phyloP scores from a whole-genome alignment of 1,140 invertebrate genomes.

The Neodiprion virginianus region DNA sequence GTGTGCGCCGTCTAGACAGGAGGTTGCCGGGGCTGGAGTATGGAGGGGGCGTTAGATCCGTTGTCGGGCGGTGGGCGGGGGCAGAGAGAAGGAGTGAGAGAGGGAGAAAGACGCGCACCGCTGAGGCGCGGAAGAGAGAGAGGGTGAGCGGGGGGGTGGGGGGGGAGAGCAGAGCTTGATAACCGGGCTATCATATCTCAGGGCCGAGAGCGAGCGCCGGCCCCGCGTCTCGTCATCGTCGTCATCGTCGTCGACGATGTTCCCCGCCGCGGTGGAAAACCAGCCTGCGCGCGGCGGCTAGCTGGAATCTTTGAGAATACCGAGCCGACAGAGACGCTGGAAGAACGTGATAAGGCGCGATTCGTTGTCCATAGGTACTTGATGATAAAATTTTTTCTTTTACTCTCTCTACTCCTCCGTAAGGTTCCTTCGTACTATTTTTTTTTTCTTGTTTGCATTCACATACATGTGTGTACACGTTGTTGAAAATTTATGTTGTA shows the following conservation, averaged over 20 bases:
- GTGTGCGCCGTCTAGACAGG: slow-evolving; percentile 53
- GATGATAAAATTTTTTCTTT: neutral
- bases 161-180: slow-evolving; percentile 37
- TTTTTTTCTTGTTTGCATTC: too few relatives aligned
- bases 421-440: too few relatives aligned
- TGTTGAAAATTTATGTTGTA: too few relatives aligned
- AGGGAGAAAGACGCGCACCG: slow-evolving; percentile 17
- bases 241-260: neutral
- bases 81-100: slow-evolving; percentile 24
- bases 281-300: neutral
- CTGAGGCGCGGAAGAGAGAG: slow-evolving; percentile 23
- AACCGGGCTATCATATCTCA: slow-evolving; percentile 54
- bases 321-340: slow-evolving; percentile 1
- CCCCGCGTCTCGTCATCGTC: slow-evolving; percentile 20
- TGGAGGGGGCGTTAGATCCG: slow-evolving; percentile 6
- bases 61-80: slow-evolving; percentile 33
- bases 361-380: too few relatives aligned
- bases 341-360: neutral
- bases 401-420: too few relatives aligned
- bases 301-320: neutral
- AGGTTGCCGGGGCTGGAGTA: slow-evolving; percentile 43
- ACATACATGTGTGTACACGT: too few relatives aligned
- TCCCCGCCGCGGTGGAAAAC: slow-evolving; percentile 9
- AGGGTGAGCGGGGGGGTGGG: slow-evolving; percentile 23
- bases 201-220: slow-evolving; percentile 38